Evolutionary conservation across 2,888 invertebrate genomes (phyloP).

Genomic region (Sinelater perroti): DNA sequence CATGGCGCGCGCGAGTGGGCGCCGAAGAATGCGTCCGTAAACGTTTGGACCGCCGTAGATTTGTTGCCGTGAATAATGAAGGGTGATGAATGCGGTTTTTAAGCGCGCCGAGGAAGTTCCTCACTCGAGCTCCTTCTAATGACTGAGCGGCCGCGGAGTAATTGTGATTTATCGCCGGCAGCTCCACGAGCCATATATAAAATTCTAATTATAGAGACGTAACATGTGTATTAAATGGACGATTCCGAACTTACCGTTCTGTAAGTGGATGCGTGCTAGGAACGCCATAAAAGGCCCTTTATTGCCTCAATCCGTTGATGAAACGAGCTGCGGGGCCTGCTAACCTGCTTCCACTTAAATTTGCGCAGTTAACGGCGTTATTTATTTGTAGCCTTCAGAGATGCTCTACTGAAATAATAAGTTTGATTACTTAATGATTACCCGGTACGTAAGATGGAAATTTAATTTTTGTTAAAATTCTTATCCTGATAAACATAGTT

Average conservation of each 20-base stretch:
- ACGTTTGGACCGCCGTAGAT: slow-evolving; percentile 33
- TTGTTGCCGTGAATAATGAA: slow-evolving; percentile 34
- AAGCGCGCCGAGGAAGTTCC: slow-evolving; percentile 22
- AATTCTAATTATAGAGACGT: slow-evolving; percentile 47
- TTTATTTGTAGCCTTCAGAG: too few relatives aligned
- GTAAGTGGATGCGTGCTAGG: slow-evolving; percentile 18
- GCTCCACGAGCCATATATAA: slow-evolving; percentile 45
- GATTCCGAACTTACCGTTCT: slow-evolving; percentile 32
- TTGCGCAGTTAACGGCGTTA: too few relatives aligned
- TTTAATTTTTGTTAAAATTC: too few relatives aligned
- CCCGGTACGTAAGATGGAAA: too few relatives aligned
- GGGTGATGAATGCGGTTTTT: slow-evolving; percentile 32
- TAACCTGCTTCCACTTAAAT: too few relatives aligned
- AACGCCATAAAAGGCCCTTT: slow-evolving; percentile 19
- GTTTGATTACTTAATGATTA: too few relatives aligned
- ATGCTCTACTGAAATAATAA: too few relatives aligned
- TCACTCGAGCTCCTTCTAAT: slow-evolving; percentile 37
- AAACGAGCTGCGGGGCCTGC: slow-evolving; percentile 9
- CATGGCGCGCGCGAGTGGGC: slow-evolving; percentile 30
- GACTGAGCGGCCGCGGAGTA: slow-evolving; percentile 38
- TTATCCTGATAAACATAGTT: too few relatives aligned
- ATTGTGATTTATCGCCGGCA: slow-evolving; percentile 49
- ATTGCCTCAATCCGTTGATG: slow-evolving; percentile 2
- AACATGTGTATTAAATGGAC: slow-evolving; percentile 47
- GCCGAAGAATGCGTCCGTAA: slow-evolving; percentile 33